These are phyloP conservation scores for Malachius bipustulatus DNA, from an alignment of 2,888 invertebrate species.

Conservation along the genomic window DNA sequence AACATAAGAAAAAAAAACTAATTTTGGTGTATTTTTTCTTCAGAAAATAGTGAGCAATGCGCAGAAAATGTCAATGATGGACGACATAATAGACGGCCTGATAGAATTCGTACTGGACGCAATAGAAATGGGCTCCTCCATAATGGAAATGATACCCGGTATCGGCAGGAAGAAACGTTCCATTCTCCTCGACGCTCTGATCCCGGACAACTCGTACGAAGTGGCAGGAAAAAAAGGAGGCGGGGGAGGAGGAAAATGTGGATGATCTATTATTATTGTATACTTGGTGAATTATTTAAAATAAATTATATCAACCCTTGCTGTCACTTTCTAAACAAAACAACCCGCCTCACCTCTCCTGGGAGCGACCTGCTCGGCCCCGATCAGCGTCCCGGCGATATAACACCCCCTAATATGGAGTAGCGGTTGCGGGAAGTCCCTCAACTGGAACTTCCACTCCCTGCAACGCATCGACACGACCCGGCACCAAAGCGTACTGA, in stretches of 20 bases:
- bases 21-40: no score
- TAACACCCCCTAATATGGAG: slow-evolving; percentile 72
- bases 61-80: slow-evolving; percentile 24
- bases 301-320: no score
- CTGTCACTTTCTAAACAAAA: no score
- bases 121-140: slow-evolving; percentile 17
- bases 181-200: slow-evolving; percentile 9
- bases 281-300: no score
- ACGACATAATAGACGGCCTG: slow-evolving; percentile 23
- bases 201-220: no score
- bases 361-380: slow-evolving; percentile 77
- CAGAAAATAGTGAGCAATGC: slow-evolving; percentile 17
- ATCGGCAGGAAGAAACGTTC: slow-evolving; percentile 18
- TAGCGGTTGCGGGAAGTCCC: slow-evolving; percentile 93
- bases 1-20: no score
- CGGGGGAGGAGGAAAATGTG: no score
- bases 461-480: slow-evolving; percentile 69
- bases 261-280: no score
- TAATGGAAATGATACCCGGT: slow-evolving; percentile 14
- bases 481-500: slow-evolving; percentile 88
- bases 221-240: no score
- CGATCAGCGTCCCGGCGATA: slow-evolving; percentile 81
- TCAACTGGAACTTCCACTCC: slow-evolving; percentile 77
- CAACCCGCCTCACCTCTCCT: slow-evolving; percentile 34
- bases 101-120: slow-evolving; percentile 26